Percentiles rank a stretch among this genome's conserved stretches.
These are phyloP conservation scores for Achatina immaculata DNA, from an alignment of 1,140 invertebrate genomes.

Conservation along the genomic window DNA sequence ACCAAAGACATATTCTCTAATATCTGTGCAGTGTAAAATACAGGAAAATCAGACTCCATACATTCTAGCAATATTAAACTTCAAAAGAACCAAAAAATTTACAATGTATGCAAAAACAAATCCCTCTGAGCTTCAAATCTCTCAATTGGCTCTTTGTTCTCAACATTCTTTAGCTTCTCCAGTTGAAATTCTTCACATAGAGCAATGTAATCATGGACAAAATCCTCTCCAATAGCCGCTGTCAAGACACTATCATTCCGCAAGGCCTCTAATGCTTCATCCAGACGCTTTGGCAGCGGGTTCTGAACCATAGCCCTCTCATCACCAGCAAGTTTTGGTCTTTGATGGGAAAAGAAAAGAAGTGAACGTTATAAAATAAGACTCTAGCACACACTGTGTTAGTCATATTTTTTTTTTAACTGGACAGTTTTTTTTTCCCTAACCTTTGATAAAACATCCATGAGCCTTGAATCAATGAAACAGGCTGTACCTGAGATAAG, in stretches of 20 bases:
- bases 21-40: too few relatives aligned
- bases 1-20: too few relatives aligned
- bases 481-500: too few relatives aligned
- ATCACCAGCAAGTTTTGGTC: neutral
- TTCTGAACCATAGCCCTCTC: neutral
- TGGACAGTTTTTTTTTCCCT: too few relatives aligned
- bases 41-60: too few relatives aligned
- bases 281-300: neutral
- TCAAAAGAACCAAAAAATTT: too few relatives aligned
- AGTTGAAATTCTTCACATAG: constrained; percentile 14
- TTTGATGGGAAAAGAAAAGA: neutral
- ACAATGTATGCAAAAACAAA: neutral
- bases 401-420: too few relatives aligned
- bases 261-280: neutral
- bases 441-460: too few relatives aligned
- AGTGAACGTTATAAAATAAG: neutral
- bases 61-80: too few relatives aligned
- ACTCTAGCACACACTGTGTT: too few relatives aligned
- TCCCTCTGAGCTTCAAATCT: constrained; percentile 11
- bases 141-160: neutral
- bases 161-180: neutral
- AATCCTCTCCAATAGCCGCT: neutral
- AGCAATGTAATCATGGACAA: constrained; percentile 5
- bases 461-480: too few relatives aligned
- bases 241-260: neutral